These are phyloP conservation scores for Alauda arvensis DNA, from an alignment of 2,797 vertebrate genomes.

Conservation along the genomic window DNA sequence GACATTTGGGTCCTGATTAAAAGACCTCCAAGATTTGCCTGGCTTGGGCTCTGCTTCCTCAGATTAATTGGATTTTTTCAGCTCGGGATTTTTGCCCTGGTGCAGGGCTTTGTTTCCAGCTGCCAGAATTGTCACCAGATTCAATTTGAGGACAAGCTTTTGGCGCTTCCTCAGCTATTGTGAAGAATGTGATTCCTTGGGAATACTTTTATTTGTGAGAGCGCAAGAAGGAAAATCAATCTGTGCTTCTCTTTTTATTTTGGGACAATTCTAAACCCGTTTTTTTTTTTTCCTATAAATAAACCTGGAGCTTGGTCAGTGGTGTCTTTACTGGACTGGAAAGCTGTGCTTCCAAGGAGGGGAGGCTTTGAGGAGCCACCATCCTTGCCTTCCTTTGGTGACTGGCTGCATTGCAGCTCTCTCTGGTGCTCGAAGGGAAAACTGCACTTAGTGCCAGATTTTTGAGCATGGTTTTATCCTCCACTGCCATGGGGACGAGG, in stretches of 20 bases:
- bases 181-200: not conserved
- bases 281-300: not conserved
- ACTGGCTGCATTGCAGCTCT: conserved; percentile 35
- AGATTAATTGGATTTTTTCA: not conserved
- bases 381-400: not conserved
- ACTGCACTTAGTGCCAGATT: not conserved
- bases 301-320: not conserved
- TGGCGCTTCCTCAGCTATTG: not conserved
- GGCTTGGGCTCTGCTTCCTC: not conserved
- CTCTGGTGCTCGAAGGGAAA: conserved; percentile 49
- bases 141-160: not conserved
- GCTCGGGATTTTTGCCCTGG: not conserved
- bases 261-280: not conserved
- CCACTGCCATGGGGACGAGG: not conserved
- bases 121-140: not conserved
- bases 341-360: not conserved
- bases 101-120: not conserved
- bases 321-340: not conserved
- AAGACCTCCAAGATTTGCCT: not conserved
- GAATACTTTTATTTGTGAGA: not conserved
- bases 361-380: not conserved
- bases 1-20: not conserved
- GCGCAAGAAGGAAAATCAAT: not conserved
- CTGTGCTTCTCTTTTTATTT: not conserved
- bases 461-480: not conserved